These are phyloP conservation scores for Amphiprion ocellaris DNA, from an alignment of 2,113 vertebrate species.

Conservation along the genomic window DNA sequence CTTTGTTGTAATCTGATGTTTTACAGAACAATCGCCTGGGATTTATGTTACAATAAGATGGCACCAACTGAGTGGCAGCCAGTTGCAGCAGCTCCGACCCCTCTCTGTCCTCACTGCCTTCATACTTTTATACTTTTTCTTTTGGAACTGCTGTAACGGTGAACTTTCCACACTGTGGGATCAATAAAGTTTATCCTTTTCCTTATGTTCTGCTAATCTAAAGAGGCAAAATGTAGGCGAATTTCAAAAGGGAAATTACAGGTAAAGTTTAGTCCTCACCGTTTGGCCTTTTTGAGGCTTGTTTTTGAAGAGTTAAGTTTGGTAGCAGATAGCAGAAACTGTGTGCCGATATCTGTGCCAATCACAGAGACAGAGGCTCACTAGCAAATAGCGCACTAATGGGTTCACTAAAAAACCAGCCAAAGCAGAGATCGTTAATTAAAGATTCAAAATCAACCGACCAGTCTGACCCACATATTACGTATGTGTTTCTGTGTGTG, in stretches of 20 bases:
- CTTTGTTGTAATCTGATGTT: not conserved
- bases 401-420: constrained; percentile 37
- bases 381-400: constrained; percentile 37
- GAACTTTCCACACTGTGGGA: no score
- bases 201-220: no score
- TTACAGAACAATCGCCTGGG: not conserved
- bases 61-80: no score
- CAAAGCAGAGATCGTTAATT: constrained; percentile 48
- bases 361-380: not conserved
- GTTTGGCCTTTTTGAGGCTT: not conserved
- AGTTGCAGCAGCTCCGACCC: no score
- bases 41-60: not conserved
- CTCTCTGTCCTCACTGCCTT: no score
- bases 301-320: constrained; percentile 8
- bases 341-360: not conserved
- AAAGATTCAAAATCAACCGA: constrained; percentile 43
- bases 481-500: constrained; percentile 11
- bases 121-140: no score
- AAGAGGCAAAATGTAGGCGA: no score
- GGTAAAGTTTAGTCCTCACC: not conserved
- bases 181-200: no score
- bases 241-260: not conserved
- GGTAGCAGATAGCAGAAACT: not conserved
- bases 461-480: constrained; percentile 45
- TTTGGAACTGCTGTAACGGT: no score